A percentile compares a stretch with the other conserved stretches of the same genome.
phyloP scores from a whole-genome alignment of 2,888 invertebrate genomes.

The Lypha dubia region DNA sequence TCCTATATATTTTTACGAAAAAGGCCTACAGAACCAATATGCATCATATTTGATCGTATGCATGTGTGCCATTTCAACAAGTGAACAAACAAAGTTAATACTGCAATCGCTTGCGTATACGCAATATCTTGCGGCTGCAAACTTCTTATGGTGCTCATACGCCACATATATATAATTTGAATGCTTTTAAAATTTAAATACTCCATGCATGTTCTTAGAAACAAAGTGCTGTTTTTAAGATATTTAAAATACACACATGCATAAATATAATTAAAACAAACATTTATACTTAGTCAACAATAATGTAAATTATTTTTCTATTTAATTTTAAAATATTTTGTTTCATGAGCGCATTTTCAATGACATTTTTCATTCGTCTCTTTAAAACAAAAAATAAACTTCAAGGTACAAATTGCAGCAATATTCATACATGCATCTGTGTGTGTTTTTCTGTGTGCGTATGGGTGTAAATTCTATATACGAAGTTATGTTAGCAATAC shows the following conservation, averaged over 20 bases:
- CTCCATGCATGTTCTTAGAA: too few species aligned
- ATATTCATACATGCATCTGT: not conserved
- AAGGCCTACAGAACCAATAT: too few species aligned
- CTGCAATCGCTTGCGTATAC: not conserved
- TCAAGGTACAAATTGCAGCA: slow-evolving; percentile 1
- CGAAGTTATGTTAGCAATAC: not conserved
- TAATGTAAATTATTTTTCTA: slow-evolving; percentile 6
- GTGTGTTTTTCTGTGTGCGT: not conserved
- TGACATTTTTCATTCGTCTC: not conserved
- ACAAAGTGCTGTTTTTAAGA: not conserved
- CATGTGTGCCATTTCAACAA: too few species aligned
- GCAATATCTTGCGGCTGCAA: not conserved
- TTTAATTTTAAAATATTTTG: slow-evolving; percentile 46
- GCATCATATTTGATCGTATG: too few species aligned
- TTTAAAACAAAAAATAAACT: not conserved
- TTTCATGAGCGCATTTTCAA: slow-evolving; percentile 26
- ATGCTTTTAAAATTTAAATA: not conserved
- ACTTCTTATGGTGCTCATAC: slow-evolving; percentile 1
- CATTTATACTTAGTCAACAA: not conserved
- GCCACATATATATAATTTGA: slow-evolving; percentile 5
- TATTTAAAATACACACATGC: slow-evolving; percentile 8
- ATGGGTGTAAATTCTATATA: not conserved
- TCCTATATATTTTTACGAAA: too few species aligned
- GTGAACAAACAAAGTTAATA: too few species aligned
- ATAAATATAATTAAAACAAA: not conserved